Evolutionary conservation across 2,113 vertebrate species (phyloP).

Genomic region (Pyrgilauda ruficollis): DNA sequence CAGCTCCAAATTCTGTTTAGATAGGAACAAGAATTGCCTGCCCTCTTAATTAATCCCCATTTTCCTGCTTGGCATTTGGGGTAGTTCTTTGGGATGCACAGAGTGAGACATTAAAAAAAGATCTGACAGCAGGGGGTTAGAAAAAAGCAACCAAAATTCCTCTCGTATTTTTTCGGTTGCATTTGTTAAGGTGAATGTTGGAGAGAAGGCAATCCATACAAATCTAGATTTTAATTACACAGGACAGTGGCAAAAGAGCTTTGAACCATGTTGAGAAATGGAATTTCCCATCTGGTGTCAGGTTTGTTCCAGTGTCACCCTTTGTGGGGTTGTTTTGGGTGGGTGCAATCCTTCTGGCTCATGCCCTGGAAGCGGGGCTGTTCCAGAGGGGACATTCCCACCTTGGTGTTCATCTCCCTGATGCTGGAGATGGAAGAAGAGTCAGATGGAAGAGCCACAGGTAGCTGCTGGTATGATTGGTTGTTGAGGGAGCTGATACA

Average conservation of each 20-base stretch:
- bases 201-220: neutral
- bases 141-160: neutral
- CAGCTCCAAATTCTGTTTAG: neutral
- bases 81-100: neutral
- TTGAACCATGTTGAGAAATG: neutral
- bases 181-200: neutral
- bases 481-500: neutral
- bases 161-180: neutral
- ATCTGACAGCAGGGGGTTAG: neutral
- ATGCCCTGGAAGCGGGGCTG: neutral
- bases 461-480: neutral
- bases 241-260: neutral
- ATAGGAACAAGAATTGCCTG: neutral
- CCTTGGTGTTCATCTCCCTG: neutral
- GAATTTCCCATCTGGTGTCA: neutral
- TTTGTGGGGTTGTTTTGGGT: neutral
- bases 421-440: neutral
- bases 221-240: neutral
- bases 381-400: neutral
- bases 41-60: neutral
- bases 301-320: neutral
- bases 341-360: neutral
- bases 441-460: neutral
- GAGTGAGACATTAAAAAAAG: neutral
- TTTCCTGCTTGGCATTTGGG: neutral